Conservation (phyloP, 2,797 vertebrate genomes). For the Malurus leucopterus region DNA sequence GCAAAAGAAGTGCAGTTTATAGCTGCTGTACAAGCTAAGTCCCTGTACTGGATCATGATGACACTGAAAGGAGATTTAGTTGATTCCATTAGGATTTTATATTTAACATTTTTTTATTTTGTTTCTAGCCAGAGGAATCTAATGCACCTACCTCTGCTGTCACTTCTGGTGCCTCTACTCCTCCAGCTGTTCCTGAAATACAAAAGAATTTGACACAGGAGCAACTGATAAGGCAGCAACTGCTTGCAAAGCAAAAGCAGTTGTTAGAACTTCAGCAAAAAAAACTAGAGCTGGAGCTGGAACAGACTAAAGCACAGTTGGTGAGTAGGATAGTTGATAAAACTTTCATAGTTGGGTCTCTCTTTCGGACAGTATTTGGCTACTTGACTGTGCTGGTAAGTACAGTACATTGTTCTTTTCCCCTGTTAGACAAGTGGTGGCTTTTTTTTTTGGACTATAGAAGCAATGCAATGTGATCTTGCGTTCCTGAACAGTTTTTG, state of each 20-base stretch:
- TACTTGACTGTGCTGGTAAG: background rate
- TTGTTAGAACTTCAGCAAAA: slow-evolving; percentile 98
- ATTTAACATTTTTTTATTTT: slow-evolving; percentile 48
- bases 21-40: background rate
- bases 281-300: slow-evolving; percentile 96
- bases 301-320: slow-evolving; percentile 97
- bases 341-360: background rate
- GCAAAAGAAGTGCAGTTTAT: background rate
- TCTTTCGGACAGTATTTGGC: background rate
- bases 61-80: background rate
- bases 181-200: slow-evolving; percentile 75
- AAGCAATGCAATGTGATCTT: background rate
- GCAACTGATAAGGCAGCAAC: slow-evolving; percentile 93
- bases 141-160: slow-evolving; percentile 71
- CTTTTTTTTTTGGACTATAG: background rate
- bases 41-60: background rate
- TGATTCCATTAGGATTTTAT: background rate
- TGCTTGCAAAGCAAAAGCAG: slow-evolving; percentile 97
- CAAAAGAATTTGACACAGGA: slow-evolving; percentile 86
- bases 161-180: slow-evolving; percentile 77
- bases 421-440: background rate
- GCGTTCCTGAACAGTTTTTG: background rate
- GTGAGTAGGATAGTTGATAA: slow-evolving; percentile 74
- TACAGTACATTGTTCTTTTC: background rate
- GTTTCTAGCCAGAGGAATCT: slow-evolving; percentile 80